phyloP scores from a whole-genome alignment of 2,888 invertebrate genomes.

The Acanthosoma haemorrhoidale region DNA sequence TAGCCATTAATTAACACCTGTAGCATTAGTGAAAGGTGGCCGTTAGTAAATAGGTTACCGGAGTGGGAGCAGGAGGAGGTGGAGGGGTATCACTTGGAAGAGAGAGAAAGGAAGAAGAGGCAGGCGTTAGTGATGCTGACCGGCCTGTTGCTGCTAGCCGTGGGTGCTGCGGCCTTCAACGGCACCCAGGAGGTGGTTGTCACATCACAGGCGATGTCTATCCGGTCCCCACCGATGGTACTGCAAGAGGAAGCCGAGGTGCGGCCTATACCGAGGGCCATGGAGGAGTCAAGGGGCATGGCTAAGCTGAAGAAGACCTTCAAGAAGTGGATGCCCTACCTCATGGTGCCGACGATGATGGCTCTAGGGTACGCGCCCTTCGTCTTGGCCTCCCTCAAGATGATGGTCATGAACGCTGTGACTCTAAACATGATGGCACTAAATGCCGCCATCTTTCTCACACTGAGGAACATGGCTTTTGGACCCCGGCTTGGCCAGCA shows the following conservation, averaged over 20 bases:
- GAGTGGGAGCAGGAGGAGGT: neutral
- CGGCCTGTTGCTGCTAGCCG: neutral
- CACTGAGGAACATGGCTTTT: slow-evolving; percentile 43
- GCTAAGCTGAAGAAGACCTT: slow-evolving; percentile 7
- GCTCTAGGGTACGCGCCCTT: slow-evolving; percentile 36
- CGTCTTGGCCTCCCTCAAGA: slow-evolving; percentile 40
- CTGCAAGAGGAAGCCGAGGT: neutral
- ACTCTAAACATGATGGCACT: slow-evolving; percentile 44
- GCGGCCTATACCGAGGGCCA: neutral
- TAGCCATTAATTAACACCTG: neutral
- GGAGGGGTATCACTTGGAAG: neutral
- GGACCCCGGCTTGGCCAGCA: slow-evolving; percentile 41
- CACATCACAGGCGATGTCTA: neutral
- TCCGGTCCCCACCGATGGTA: too few species aligned
- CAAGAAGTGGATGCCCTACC: slow-evolving; percentile 34
- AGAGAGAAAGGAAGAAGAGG: neutral
- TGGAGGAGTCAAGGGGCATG: neutral
- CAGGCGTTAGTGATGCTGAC: neutral
- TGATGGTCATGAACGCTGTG: slow-evolving; percentile 43
- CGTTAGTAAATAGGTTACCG: neutral
- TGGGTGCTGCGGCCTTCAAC: neutral
- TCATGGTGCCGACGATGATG: slow-evolving; percentile 36
- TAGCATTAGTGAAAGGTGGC: neutral
- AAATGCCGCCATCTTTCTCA: slow-evolving; percentile 42
- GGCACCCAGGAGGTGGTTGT: slow-evolving; percentile 17